A percentile compares a stretch with the other conserved stretches of the same genome.
Evolutionary conservation across 2,888 invertebrate genomes (phyloP).

Genomic region (Melitaea athalia): DNA sequence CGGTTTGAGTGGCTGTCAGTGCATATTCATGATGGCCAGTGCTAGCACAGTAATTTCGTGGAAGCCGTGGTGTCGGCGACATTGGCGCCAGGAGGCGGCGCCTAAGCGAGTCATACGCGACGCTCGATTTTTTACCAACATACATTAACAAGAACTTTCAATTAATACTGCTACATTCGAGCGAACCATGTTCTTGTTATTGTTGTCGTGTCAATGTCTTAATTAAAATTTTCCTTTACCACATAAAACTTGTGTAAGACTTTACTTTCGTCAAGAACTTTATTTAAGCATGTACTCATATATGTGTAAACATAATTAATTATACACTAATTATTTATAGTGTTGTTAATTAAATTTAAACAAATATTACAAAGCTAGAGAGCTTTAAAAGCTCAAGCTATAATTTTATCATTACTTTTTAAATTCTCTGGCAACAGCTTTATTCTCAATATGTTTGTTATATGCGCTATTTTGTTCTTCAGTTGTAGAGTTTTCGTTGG

Average conservation of each 20-base stretch:
- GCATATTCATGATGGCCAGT: conserved; percentile 60
- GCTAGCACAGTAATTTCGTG: conserved; percentile 66
- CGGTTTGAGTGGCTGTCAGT: conserved; percentile 48
- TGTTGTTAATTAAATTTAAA: not conserved
- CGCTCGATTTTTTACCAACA: conserved; percentile 57
- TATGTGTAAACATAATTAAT: not conserved
- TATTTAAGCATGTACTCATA: not conserved
- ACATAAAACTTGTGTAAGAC: not conserved
- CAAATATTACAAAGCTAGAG: too few species aligned
- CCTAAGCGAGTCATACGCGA: conserved; percentile 57
- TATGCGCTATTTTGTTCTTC: too few species aligned
- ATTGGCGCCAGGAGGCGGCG: conserved; percentile 72
- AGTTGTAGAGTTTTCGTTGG: too few species aligned
- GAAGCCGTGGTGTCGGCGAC: conserved; percentile 62
- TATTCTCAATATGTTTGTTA: too few species aligned
- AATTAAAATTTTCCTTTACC: conserved; percentile 1
- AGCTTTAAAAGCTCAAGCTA: too few species aligned
- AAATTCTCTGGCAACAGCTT: too few species aligned
- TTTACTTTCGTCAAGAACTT: not conserved
- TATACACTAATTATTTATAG: not conserved
- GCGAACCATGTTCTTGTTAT: conserved; percentile 15
- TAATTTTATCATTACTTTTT: too few species aligned
- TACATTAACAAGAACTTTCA: conserved; percentile 58
- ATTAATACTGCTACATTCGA: conserved; percentile 46
- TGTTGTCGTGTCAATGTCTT: conserved; percentile 13